Conservation (phyloP, 2,113 vertebrate species). For the Callospermophilus lateralis region DNA sequence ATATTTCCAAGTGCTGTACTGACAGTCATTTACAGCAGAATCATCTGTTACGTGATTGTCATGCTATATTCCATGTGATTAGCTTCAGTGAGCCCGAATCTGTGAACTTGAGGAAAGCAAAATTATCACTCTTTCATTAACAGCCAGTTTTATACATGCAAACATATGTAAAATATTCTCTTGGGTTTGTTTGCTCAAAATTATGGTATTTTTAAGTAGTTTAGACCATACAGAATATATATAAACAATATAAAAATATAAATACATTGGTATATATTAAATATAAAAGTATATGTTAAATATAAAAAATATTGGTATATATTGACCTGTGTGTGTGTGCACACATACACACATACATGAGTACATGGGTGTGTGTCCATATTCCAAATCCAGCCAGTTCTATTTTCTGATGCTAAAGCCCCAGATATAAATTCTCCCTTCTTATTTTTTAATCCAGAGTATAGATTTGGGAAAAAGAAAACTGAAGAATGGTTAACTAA, state of each 20-base stretch:
- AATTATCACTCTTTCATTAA: not conserved
- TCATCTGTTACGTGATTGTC: not conserved
- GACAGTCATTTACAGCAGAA: conserved; percentile 2
- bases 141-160: not conserved
- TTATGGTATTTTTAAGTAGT: not conserved
- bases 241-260: not conserved
- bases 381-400: not conserved
- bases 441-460: not conserved
- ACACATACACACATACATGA: too few relatives aligned
- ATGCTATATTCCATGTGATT: not conserved
- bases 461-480: not conserved
- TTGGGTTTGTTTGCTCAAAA: not conserved
- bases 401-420: not conserved
- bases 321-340: too few relatives aligned
- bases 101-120: conserved; percentile 1
- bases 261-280: not conserved
- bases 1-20: not conserved
- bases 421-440: not conserved
- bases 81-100: not conserved
- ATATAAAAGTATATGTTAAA: too few relatives aligned
- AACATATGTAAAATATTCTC: not conserved
- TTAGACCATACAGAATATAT: not conserved
- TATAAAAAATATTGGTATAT: too few relatives aligned
- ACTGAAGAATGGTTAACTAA: not conserved
- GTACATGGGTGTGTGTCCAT: too few relatives aligned